These are phyloP conservation scores for Ichneumoninae sp. DNA, from an alignment of 2,888 invertebrate species.

Conservation along the genomic window DNA sequence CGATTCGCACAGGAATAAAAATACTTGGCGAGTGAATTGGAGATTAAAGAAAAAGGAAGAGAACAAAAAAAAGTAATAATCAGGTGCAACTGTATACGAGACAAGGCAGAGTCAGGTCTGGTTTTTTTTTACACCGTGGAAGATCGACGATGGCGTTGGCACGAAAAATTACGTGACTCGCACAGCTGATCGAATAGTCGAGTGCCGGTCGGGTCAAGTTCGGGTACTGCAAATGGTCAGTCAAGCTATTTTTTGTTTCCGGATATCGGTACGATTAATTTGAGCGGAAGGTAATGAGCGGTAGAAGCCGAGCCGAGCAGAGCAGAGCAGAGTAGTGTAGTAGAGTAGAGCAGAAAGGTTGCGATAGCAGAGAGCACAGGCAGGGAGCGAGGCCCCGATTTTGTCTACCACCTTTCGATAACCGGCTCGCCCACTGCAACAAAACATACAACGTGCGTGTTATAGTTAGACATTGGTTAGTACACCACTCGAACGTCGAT, in stretches of 20 bases:
- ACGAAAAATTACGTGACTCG: not conserved
- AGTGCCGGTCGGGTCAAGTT: not conserved
- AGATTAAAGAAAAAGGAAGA: too few species aligned
- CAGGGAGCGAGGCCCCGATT: conserved; percentile 5
- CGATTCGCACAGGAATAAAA: too few species aligned
- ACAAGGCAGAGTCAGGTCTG: too few species aligned
- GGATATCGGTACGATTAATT: not conserved
- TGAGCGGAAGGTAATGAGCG: not conserved
- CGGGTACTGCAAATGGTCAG: not conserved
- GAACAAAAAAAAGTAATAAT: too few species aligned
- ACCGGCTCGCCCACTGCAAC: conserved; percentile 78
- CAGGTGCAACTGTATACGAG: too few species aligned
- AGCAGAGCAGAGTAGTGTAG: conserved; percentile 11
- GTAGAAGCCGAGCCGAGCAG: conserved; percentile 31
- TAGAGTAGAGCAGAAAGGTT: conserved; percentile 31
- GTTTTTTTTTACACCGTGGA: too few species aligned
- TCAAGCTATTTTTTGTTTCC: not conserved
- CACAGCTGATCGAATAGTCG: not conserved
- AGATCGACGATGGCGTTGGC: too few species aligned
- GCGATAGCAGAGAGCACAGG: conserved; percentile 28
- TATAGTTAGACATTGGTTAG: conserved; percentile 3
- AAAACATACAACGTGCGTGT: conserved; percentile 71
- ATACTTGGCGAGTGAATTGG: too few species aligned
- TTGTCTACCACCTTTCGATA: conserved; percentile 74
- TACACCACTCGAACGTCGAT: conserved; percentile 1